These are phyloP conservation scores for Microchrysa polita DNA, from an alignment of 2,888 invertebrate genomes.

Conservation along the genomic window DNA sequence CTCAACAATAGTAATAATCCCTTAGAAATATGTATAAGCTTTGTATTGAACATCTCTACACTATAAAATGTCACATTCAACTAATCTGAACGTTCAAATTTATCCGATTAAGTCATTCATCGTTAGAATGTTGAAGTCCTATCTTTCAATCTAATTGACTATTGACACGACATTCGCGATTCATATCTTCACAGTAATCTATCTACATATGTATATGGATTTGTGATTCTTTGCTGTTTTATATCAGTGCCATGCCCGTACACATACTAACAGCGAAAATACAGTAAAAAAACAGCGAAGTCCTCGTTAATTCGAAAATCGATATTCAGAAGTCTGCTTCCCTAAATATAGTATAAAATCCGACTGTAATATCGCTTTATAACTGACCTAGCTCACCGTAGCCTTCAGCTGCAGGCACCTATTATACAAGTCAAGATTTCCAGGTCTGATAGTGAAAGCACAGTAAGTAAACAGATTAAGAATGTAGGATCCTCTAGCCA, in stretches of 20 bases:
- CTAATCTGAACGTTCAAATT: too few relatives aligned
- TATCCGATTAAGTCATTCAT: too few relatives aligned
- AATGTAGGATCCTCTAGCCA: neutral
- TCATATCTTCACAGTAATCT: neutral
- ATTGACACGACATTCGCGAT: neutral
- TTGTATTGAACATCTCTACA: too few relatives aligned
- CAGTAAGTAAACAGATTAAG: neutral
- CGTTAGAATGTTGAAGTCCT: neutral
- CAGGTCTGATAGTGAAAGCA: neutral
- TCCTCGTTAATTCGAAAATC: conserved; percentile 4
- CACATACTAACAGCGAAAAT: too few relatives aligned
- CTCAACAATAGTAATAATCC: too few relatives aligned
- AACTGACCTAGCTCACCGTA: conserved; percentile 1
- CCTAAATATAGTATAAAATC: too few relatives aligned
- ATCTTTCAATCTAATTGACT: neutral
- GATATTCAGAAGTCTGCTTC: neutral
- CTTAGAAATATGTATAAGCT: too few relatives aligned
- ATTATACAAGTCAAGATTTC: neutral
- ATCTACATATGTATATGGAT: too few relatives aligned
- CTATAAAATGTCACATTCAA: too few relatives aligned
- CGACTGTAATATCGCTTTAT: neutral
- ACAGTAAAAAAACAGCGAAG: neutral
- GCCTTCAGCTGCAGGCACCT: neutral
- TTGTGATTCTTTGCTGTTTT: too few relatives aligned
- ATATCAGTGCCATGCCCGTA: too few relatives aligned